Conservation (phyloP, 2,797 vertebrate species). For the Aphelocoma californica region DNA sequence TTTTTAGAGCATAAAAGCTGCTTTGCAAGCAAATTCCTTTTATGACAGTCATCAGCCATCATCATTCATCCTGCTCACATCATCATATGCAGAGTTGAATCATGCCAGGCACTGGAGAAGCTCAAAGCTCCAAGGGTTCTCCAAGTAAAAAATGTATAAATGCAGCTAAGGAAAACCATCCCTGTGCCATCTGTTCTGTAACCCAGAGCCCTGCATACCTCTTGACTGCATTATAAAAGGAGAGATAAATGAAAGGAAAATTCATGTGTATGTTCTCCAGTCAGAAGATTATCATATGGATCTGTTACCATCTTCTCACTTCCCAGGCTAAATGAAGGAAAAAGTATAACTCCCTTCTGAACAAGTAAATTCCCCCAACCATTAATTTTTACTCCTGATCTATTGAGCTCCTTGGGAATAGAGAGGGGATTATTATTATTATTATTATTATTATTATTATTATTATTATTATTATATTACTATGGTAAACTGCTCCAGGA, state of each 20-base stretch:
- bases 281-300: not conserved
- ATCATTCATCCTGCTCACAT: slow-evolving; percentile 16
- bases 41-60: not conserved
- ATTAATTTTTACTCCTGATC: slow-evolving; percentile 24
- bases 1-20: not conserved
- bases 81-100: not conserved
- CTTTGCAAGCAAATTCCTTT: not conserved
- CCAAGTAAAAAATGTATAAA: not conserved
- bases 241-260: not conserved
- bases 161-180: slow-evolving; percentile 14
- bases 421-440: not conserved
- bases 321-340: slow-evolving; percentile 30
- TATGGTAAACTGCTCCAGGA: not conserved
- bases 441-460: not conserved
- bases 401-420: not conserved
- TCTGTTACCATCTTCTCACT: not conserved
- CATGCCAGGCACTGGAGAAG: not conserved
- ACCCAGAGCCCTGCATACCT: not conserved
- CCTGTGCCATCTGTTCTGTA: slow-evolving; percentile 60
- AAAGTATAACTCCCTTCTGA: slow-evolving; percentile 10
- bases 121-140: slow-evolving; percentile 13
- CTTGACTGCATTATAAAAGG: not conserved
- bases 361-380: not conserved
- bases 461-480: not conserved
- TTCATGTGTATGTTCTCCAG: not conserved